phyloP scores from a whole-genome alignment of 1,140 invertebrate genomes.

The Ptiloglossa arizonensis region DNA sequence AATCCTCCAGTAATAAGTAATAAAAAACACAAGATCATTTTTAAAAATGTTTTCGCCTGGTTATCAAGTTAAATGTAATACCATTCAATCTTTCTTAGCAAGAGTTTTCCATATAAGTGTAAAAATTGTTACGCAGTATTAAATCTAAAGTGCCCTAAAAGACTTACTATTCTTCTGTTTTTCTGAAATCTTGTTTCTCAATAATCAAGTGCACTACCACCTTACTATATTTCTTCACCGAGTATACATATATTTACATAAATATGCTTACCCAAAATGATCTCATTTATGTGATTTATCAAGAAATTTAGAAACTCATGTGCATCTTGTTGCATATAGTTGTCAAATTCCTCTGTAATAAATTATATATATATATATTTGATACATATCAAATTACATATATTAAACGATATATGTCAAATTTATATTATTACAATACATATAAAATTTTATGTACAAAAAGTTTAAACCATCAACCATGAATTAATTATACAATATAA shows the following conservation, averaged over 20 bases:
- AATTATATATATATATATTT: conserved; percentile 32
- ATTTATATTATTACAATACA: too few relatives aligned
- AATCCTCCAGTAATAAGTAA: too few relatives aligned
- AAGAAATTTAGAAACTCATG: conserved; percentile 99
- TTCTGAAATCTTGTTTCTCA: not conserved
- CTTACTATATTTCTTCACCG: too few relatives aligned
- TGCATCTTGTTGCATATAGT: conserved; percentile 99
- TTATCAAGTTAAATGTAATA: too few relatives aligned
- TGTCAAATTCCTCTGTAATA: conserved; percentile 97
- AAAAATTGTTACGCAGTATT: too few relatives aligned
- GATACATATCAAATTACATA: conserved; percentile 24
- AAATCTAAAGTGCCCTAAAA: too few relatives aligned
- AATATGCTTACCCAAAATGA: conserved; percentile 89
- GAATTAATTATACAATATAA: not conserved
- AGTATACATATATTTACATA: not conserved
- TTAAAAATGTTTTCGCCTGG: too few relatives aligned
- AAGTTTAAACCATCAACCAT: too few relatives aligned
- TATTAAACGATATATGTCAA: too few relatives aligned
- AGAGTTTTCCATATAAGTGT: too few relatives aligned
- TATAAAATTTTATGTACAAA: not conserved
- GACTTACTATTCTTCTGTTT: not conserved
- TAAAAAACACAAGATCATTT: too few relatives aligned
- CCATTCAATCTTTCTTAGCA: too few relatives aligned
- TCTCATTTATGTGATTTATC: conserved; percentile 97
- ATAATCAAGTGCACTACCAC: not conserved